These are phyloP conservation scores for Pristionchus exspectatus DNA, from an alignment of 2,888 invertebrate genomes.

Conservation along the genomic window DNA sequence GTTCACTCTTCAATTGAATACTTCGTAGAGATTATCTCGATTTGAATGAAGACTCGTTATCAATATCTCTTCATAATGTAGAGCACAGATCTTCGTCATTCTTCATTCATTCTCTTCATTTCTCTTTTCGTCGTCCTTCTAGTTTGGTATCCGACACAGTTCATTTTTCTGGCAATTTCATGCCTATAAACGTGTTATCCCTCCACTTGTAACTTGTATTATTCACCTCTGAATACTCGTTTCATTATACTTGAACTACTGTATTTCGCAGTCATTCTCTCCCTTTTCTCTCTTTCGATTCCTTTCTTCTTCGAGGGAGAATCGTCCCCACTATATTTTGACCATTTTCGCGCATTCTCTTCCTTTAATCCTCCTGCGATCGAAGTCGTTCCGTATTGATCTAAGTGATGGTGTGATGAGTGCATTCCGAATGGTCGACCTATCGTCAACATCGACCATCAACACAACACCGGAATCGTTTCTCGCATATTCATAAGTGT, in stretches of 20 bases:
- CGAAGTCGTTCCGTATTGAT: not conserved
- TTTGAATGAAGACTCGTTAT: not conserved
- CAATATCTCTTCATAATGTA: not conserved
- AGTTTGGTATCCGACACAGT: not conserved
- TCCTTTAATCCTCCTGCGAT: not conserved
- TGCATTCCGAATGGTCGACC: not conserved
- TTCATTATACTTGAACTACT: slow-evolving; percentile 32
- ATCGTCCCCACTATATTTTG: slow-evolving; percentile 4
- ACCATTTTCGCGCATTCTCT: not conserved
- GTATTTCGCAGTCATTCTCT: slow-evolving; percentile 9
- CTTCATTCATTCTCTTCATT: not conserved
- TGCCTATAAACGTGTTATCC: not conserved
- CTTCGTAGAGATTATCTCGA: not conserved
- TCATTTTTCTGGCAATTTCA: not conserved
- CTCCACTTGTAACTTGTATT: not conserved
- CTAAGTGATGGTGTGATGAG: not conserved
- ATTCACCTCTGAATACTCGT: not conserved
- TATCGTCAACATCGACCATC: not conserved
- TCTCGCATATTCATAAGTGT: slow-evolving; percentile 35
- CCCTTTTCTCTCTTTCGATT: slow-evolving; percentile 21
- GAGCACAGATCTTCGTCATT: not conserved
- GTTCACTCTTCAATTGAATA: not conserved
- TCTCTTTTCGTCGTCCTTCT: not conserved
- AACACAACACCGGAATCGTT: slow-evolving; percentile 21
- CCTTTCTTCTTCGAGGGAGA: not conserved